Base-by-base conservation (phyloP, 2,113 vertebrate genomes). In the Sinocyclocheilus anshuiensis region DNA sequence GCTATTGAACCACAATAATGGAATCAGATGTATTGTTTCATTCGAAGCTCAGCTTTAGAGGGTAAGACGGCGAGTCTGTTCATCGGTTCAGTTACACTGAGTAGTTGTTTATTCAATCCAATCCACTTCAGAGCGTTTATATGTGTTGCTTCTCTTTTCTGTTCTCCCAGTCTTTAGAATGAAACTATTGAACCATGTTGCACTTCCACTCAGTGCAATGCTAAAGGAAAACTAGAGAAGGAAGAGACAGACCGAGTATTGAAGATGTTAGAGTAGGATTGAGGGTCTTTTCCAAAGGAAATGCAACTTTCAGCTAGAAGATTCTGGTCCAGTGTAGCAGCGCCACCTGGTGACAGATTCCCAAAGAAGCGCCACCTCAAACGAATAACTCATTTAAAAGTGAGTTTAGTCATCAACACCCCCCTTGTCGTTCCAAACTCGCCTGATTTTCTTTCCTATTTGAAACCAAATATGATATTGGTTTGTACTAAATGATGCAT, bases 71-170 rank as follows among this genome's bases (percentile, higher is more conserved):
- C 48, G 42, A 69, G 71, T 81, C 48, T n/a, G 63, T 61, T 85
- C 71, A 87, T 45, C 77, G 53, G 63, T 71, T 85, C 72, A 87
- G 55, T 81, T 42, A 53, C 48, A 61, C 5, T 13, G 39, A 79
- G 42, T 45, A 45, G 74, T 16, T 81, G 72, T 26, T 74, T 55
- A 48, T 84, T 63, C 11, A 76, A 6, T 69, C 3, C 55, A 59
- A 69, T 69, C 24, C 57, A 65, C 59, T 18, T 76, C 57, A 55
- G 72, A 39, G 39, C 45, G 24, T n/a, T 48, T 48, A 57, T 57
- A 57, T 39, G 65, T 67, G 65, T 15, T 71, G 18, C 29, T 42
- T 67, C 63, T 29, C 59, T 67, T 59, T 78, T 87, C 29, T 55
- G 18, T 11, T 71, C 0, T 57, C 8, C 12, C 57, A 59, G 53